A percentile compares a stretch with the other conserved stretches of the same genome.
Evolutionary conservation across 1,140 invertebrate species (phyloP).

Genomic region (Danaus melanippus): DNA sequence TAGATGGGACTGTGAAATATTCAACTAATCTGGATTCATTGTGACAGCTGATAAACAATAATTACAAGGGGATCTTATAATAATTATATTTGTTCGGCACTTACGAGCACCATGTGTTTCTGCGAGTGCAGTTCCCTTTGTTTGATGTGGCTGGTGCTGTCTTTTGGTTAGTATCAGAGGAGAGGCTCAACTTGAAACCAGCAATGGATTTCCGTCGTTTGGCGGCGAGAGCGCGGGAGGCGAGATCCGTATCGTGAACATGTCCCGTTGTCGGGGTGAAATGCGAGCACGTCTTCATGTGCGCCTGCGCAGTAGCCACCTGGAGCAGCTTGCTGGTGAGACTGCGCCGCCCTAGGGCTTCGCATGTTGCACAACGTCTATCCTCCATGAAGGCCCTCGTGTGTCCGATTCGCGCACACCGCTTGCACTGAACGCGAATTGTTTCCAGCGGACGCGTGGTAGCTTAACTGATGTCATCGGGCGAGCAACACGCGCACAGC

Average conservation of each 20-base stretch:
- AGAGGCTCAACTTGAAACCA: slow-evolving; percentile 50
- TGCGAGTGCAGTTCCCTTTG: slow-evolving; percentile 46
- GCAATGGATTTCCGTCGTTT: slow-evolving; percentile 65
- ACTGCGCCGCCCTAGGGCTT: slow-evolving; percentile 58
- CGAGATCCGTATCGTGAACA: slow-evolving; percentile 46
- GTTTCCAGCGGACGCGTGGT: slow-evolving; percentile 54
- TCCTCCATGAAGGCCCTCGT: slow-evolving; percentile 64
- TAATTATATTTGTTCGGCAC: slow-evolving; percentile 21
- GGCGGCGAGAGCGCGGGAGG: slow-evolving; percentile 56
- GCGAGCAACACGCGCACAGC: slow-evolving; percentile 53
- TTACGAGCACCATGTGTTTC: slow-evolving; percentile 72
- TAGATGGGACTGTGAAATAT: too few species aligned
- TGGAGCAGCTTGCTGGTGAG: slow-evolving; percentile 60
- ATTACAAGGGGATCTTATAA: too few species aligned
- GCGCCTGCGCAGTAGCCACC: slow-evolving; percentile 65
- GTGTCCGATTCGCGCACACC: slow-evolving; percentile 54
- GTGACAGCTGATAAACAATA: too few species aligned
- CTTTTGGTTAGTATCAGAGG: slow-evolving; percentile 40
- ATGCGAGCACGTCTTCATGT: slow-evolving; percentile 55
- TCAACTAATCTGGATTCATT: too few species aligned
- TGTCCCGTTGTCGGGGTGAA: slow-evolving; percentile 38
- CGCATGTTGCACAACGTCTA: slow-evolving; percentile 60
- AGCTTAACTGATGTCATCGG: slow-evolving; percentile 68
- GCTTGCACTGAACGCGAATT: slow-evolving; percentile 62
- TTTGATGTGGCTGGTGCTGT: slow-evolving; percentile 32